Evolutionary conservation across 1,140 invertebrate genomes (phyloP).

Genomic region (Brachionus angularis): DNA sequence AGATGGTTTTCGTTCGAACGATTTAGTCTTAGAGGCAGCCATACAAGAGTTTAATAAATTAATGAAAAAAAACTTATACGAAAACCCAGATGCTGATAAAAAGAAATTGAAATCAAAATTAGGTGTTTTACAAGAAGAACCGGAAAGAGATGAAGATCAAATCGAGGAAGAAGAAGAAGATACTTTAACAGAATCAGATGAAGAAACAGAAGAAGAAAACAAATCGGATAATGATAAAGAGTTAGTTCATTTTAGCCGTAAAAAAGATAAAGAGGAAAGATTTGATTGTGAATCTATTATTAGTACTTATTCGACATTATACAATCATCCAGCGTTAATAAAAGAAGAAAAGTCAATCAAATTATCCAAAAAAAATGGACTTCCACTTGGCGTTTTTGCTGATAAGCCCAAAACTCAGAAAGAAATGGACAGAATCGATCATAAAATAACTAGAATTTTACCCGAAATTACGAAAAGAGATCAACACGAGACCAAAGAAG

Average conservation of each 20-base stretch:
- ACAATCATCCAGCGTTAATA: constrained; percentile 84
- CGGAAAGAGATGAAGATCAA: constrained; percentile 62
- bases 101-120: no score
- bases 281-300: constrained; percentile 92
- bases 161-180: constrained; percentile 51
- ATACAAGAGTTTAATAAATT: constrained; percentile 24
- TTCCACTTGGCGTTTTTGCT: constrained; percentile 40
- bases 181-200: no score
- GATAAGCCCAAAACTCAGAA: constrained; percentile 47
- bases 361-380: constrained; percentile 43
- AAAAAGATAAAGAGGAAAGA: constrained; percentile 66
- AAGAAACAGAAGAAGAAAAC: constrained; percentile 59
- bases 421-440: constrained; percentile 49
- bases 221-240: constrained; percentile 60
- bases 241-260: constrained; percentile 56
- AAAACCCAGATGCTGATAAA: constrained; percentile 32
- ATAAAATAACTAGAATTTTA: constrained; percentile 26
- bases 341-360: constrained; percentile 64
- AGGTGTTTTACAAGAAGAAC: constrained; percentile 57
- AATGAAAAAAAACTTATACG: constrained; percentile 33
- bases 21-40: constrained; percentile 64
- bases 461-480: constrained; percentile 58
- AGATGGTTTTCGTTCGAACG: constrained; percentile 67
- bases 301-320: constrained; percentile 79
- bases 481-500: constrained; percentile 75